Evolutionary conservation across 2,888 invertebrate species (phyloP), one percentile per base, ranked within the genome.

Genomic region (Agrilus biguttatus): DNA sequence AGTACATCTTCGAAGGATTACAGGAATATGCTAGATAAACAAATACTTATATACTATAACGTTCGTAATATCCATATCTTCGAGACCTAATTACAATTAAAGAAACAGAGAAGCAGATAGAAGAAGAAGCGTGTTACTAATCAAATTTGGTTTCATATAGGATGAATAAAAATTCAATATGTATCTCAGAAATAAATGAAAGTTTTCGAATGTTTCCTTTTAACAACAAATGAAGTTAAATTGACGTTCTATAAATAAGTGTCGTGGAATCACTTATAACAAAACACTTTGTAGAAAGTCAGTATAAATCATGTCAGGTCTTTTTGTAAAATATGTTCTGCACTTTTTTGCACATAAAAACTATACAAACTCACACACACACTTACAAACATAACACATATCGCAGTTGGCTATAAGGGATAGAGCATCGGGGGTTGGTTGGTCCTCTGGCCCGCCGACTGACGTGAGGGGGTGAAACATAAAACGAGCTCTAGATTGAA

Each of bases 401-500:
- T 50, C 48, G 47, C 44, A 50, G 53, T 50, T 40, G 14, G 33
- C 45, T 40, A 45, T 45, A 42, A 28, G 45, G 44, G 46, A 49
- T 43, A 44, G 49, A 45, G 41, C 43, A 44, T 36, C 33, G 23
- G 48, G 49, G 50, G 51, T 48, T 46, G 47, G 42, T 47, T 49
- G 40, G 42, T 36, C 36, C 47, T 42, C 43, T 34, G 41, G 37
- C 35, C 43, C 49, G 44, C 39, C 28, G 28, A 28, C 28, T 28
- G 40, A 43, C 49, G 47, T 51, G 49, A 47, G 53, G 55, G 53
- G 54, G 53, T 58, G 66, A 65, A 66, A 66, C 65, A 65, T 66
- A 67, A 67, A 66, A 66, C 66, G 65, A 60, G 62, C 56, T 62
- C 65, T 66, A 66, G 66, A 67, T 67, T 66, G 67, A 66, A 66